Base-by-base conservation (phyloP, 2,888 invertebrate genomes). In the Andrena hattorfiana region DNA sequence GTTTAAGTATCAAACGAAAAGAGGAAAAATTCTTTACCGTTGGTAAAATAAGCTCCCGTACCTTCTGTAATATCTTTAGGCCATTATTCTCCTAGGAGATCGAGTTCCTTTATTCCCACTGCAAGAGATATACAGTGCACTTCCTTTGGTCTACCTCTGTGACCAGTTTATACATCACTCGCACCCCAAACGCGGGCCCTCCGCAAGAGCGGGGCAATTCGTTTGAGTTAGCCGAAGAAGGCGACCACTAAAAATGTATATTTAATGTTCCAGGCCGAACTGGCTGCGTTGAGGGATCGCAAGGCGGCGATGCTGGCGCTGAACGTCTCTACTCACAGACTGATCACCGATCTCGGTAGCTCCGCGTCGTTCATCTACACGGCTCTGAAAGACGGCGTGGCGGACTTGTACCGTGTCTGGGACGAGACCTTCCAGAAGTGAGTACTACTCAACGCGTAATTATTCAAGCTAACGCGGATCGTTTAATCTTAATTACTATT, bases 371-470 rank as follows among this genome's bases (percentile, higher is more conserved):
- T 94, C 84, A 94, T 94, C 73, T 94, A 94, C 79, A 91, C 94
- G 30, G 95, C 95, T 0, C 94, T 97, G 85, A 96, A 97, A 83
- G 95, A 95, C 32, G 96, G 96, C 77, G 95, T 97, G 78, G 95
- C 96, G 35, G 95, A 96, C 68, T 94, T 97, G 85, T 95, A 97
- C 88, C 95, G 96, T 7, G 95, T 96, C 23, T 97, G 97, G 96
- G 96, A 97, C 89, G 96, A 96, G 77, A 95, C 96, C 6, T 96
- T 96, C 91, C 95, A 96, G 91, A 95, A 96, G 97, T 97, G 92
- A 95, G 94, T 93, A 32, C 26, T 16, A 23, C 2, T 8, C 13
- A 2, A 49, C 10, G 2, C 64, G 6, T 2, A 10, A 62, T 51
- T 49, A 28, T 6, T 16, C 54, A 51, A 13, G 32, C 32, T 7